phyloP scores from a whole-genome alignment of 2,888 invertebrate genomes.

The Phaedon cochleariae region DNA sequence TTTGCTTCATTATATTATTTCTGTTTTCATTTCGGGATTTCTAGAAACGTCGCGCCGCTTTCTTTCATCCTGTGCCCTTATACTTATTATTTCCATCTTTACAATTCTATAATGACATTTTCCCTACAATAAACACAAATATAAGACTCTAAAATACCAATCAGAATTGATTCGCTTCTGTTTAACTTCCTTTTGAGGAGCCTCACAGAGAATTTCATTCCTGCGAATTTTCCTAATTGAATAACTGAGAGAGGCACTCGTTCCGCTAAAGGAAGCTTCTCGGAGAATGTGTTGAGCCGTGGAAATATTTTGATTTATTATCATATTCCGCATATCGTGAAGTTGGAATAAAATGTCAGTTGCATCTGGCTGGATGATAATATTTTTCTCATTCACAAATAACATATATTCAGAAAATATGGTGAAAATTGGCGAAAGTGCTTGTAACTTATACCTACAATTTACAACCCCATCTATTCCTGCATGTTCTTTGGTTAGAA shows the following conservation, averaged over 20 bases:
- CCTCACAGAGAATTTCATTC: conserved; percentile 24
- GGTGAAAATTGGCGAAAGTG: no score
- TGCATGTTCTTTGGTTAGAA: no score
- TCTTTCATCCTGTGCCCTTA: conserved; percentile 54
- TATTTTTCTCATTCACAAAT: no score
- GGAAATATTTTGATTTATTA: not conserved
- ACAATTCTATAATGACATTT: conserved; percentile 53
- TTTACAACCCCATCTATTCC: no score
- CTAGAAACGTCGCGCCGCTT: conserved; percentile 41
- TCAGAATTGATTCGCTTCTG: conserved; percentile 41
- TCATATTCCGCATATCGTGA: not conserved
- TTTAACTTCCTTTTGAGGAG: conserved; percentile 40
- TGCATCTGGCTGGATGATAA: no score
- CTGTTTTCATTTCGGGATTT: conserved; percentile 58
- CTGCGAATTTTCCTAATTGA: conserved; percentile 36
- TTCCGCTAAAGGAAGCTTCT: not conserved
- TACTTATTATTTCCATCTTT: conserved; percentile 55
- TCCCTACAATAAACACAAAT: conserved; percentile 49
- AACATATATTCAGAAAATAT: no score
- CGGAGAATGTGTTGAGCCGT: not conserved
- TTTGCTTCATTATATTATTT: conserved; percentile 63
- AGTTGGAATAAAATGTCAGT: not conserved
- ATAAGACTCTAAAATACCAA: conserved; percentile 42
- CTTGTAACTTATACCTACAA: no score
- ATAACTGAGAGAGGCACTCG: conserved; percentile 20